Evolutionary conservation across 2,888 invertebrate species (phyloP), one percentile per base, ranked within the genome.

Genomic region (Polia nebulosa): DNA sequence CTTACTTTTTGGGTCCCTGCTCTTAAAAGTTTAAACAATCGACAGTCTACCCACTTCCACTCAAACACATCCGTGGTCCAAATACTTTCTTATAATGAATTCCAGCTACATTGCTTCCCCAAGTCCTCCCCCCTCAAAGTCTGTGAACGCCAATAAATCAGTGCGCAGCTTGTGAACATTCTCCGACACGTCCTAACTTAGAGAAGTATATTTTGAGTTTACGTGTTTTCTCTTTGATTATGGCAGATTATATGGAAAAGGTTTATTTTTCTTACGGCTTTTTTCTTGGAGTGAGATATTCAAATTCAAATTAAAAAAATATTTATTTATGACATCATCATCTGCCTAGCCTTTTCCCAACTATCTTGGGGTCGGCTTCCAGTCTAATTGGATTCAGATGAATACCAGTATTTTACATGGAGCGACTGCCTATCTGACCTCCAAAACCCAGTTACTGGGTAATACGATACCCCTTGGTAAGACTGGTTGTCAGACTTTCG

Each of bases 101-200:
- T 78, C 73, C 60, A 47, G 58, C 59, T 78, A 39, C 66, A 72
- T 4, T 64, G 20, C 59, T 69, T 25, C 72, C 70, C 53, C 57
- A 8, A 57, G 68, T 36, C 70, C 22, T 52, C 9, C 52, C 58
- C 60, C 47, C 49, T 39, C 55, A 32, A 68, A 64, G 80, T 72
- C 66, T 57, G 80, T 41, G 45, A 66, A 76, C 60, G 64, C 75
- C 79, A 68, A 87, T 89, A 89, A 88, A 89, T 89, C 87, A 81
- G 44, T 51, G 63, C 83, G 67, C 89, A 86, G 88, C 85, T 85
- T 84, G 88, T 80, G 80, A 83, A 83, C 86, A 78, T 76, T 78
- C 78, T 78, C 81, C 80, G 72, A 75, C 78, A 72, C 71, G 83
- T 87, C 84, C 82, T 78, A 87, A 87, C 82, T 87, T 86, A 45